Evolutionary conservation across 2,113 vertebrate genomes (phyloP).

Genomic region (Mixornis gularis): DNA sequence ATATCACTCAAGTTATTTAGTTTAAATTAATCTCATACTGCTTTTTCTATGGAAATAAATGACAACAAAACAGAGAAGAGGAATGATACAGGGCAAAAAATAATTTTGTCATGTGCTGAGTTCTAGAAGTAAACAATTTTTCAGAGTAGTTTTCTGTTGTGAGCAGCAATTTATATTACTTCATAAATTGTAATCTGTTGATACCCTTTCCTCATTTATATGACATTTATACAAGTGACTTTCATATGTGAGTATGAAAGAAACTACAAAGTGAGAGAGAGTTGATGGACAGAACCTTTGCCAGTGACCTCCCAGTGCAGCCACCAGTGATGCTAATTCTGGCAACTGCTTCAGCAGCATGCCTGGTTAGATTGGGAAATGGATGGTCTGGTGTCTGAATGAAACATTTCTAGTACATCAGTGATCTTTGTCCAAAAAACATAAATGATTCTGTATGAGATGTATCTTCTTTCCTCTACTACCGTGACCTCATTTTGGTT

Average conservation of each 20-base stretch:
- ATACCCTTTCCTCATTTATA: neutral
- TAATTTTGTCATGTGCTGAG: neutral
- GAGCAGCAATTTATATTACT: neutral
- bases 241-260: neutral
- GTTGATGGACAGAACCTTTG: neutral
- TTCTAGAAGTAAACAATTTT: neutral
- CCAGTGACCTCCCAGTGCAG: neutral
- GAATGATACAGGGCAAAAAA: neutral
- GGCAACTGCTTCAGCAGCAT: neutral
- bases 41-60: neutral
- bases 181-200: neutral
- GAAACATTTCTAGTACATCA: neutral
- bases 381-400: neutral
- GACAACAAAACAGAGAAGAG: neutral
- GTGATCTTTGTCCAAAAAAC: neutral
- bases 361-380: neutral
- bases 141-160: neutral
- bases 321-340: neutral
- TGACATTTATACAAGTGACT: neutral
- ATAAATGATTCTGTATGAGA: neutral
- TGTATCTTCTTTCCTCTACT: neutral
- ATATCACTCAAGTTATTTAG: neutral
- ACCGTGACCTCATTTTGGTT: neutral
- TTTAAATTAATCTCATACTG: neutral
- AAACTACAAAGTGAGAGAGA: neutral